phyloP scores from a whole-genome alignment of 2,888 invertebrate genomes.

The Oithona nana region DNA sequence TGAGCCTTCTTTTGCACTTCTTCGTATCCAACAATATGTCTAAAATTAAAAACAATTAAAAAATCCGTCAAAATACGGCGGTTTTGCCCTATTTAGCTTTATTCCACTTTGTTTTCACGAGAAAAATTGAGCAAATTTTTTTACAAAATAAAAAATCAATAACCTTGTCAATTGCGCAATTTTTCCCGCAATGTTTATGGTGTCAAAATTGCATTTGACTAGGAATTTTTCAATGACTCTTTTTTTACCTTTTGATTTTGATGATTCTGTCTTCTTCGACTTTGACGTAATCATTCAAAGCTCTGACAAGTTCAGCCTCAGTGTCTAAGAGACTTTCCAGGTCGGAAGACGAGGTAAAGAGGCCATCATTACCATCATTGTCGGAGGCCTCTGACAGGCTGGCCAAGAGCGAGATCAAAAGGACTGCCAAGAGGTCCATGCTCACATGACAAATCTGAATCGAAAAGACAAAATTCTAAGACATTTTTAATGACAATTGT shows the following conservation, averaged over 20 bases:
- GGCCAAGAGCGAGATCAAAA: too few relatives aligned
- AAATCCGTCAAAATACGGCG: neutral
- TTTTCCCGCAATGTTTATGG: neutral
- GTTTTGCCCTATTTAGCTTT: too few relatives aligned
- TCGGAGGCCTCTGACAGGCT: too few relatives aligned
- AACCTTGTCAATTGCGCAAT: too few relatives aligned
- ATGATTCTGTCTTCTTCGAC: neutral
- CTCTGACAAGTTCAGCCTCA: conserved; percentile 35
- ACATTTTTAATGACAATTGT: neutral
- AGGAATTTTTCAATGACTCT: neutral
- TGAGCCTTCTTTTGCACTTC: neutral
- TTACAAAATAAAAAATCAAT: too few relatives aligned
- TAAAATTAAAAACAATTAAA: neutral
- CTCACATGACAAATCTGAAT: neutral
- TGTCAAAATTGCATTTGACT: neutral
- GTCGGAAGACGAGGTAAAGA: conserved; percentile 44
- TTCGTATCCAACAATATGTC: neutral
- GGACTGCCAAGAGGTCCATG: too few relatives aligned
- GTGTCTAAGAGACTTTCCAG: conserved; percentile 31
- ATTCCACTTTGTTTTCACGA: too few relatives aligned
- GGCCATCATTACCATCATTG: conserved; percentile 30
- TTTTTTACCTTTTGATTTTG: neutral
- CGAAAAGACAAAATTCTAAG: too few relatives aligned
- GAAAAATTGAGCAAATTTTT: too few relatives aligned
- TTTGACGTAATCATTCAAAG: neutral